These are phyloP conservation scores for Anhinga anhinga DNA, from an alignment of 2,113 vertebrate genomes.

Conservation along the genomic window DNA sequence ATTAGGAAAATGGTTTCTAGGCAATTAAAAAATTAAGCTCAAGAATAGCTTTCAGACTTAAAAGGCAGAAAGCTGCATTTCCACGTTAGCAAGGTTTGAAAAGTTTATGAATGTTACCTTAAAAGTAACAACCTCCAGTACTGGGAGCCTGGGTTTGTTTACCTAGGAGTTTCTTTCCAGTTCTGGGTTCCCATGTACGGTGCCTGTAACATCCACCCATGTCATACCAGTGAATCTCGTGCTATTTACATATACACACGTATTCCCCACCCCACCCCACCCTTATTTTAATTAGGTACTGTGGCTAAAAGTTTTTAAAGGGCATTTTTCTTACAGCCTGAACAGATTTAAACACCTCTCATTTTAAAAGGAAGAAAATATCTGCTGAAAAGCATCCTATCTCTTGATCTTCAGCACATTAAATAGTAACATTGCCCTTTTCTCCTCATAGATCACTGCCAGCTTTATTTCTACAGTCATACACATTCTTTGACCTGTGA, in stretches of 20 bases:
- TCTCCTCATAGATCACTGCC: neutral
- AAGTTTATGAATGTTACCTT: neutral
- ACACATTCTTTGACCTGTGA: neutral
- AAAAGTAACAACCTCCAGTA: neutral
- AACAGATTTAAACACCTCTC: neutral
- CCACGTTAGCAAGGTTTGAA: neutral
- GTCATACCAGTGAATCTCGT: neutral
- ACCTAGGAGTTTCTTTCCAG: neutral
- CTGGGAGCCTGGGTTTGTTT: neutral
- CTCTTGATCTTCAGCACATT: neutral
- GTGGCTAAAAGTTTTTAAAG: neutral
- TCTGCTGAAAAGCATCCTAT: neutral
- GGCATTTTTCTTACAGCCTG: neutral
- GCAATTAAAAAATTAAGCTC: neutral
- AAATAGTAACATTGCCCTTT: neutral
- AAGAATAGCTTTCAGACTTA: neutral
- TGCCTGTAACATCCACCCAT: neutral
- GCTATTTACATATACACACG: neutral
- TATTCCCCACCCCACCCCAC: rapidly evolving
- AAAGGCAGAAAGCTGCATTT: neutral
- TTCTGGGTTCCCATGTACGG: neutral
- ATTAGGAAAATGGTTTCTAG: neutral
- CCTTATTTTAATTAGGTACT: neutral
- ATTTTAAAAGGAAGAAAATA: neutral
- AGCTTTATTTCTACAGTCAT: conserved; percentile 5